A percentile compares a stretch with the other conserved stretches of the same genome.
Conservation (phyloP, 2,797 vertebrate genomes). For the Sebastes itinus region DNA sequence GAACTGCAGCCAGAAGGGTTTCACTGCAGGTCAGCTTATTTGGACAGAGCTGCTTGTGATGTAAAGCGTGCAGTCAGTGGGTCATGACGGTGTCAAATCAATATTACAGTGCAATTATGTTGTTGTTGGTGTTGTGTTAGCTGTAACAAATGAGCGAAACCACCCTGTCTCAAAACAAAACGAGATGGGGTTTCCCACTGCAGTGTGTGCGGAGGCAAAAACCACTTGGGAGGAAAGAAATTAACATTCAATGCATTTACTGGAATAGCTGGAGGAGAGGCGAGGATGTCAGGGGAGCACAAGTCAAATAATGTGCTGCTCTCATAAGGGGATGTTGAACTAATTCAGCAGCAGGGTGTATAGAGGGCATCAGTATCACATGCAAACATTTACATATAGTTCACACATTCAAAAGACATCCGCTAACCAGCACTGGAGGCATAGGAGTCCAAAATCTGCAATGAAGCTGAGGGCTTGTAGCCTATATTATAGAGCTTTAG, state of each 20-base stretch:
- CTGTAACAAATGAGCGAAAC: conserved; percentile 30
- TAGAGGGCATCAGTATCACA: not conserved
- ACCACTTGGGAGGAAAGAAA: not conserved
- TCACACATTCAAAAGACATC: not conserved
- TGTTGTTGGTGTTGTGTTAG: conserved; percentile 41
- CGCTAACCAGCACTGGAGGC: not conserved
- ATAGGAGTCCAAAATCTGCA: not conserved
- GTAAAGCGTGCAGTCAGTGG: conserved; percentile 15
- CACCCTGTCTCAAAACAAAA: conserved; percentile 5
- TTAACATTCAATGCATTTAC: conserved; percentile 21
- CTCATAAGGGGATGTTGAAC: conserved; percentile 5
- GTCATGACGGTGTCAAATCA: conserved; percentile 51
- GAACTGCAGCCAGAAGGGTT: conserved; percentile 22
- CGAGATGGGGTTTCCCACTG: conserved; percentile 20
- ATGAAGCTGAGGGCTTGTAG: not conserved
- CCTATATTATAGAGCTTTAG: not conserved
- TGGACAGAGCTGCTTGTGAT: not conserved
- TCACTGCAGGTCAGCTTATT: conserved; percentile 26
- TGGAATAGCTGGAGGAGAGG: conserved; percentile 6
- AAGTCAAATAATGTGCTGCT: not conserved
- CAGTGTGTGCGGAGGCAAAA: conserved; percentile 1
- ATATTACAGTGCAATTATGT: conserved; percentile 46
- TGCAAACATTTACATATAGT: not conserved
- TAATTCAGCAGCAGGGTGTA: not conserved
- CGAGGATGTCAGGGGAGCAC: conserved; percentile 5